Evolutionary conservation across 2,113 vertebrate genomes (phyloP).

Genomic region (Cynoglossus semilaevis): DNA sequence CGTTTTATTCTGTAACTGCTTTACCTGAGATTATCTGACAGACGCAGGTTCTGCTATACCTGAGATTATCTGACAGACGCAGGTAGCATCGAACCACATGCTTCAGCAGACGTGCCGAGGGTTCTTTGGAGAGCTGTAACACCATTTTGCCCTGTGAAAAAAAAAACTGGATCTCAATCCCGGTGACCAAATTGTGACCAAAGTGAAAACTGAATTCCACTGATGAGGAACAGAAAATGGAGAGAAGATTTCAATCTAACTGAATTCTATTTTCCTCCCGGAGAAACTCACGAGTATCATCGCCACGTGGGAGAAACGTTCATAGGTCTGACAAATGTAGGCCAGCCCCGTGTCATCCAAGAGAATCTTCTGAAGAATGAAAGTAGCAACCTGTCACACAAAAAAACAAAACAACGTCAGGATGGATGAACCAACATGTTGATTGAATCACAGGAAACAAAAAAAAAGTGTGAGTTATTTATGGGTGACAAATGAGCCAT

Average conservation of each 20-base stretch:
- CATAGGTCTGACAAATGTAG: conserved; percentile 97
- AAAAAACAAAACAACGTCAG: conserved; percentile 8
- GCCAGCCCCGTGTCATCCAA: conserved; percentile 96
- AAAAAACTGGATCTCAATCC: background rate
- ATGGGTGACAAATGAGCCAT: too few relatives aligned
- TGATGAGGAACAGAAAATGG: background rate
- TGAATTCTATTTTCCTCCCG: background rate
- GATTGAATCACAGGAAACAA: too few relatives aligned
- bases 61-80: conserved; percentile 96
- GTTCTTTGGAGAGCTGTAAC: conserved; percentile 96
- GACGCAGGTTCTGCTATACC: conserved; percentile 87
- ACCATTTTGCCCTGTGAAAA: conserved; percentile 93
- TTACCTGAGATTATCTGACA: conserved; percentile 97
- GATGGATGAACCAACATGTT: background rate
- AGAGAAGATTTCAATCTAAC: background rate
- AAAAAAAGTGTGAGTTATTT: too few relatives aligned
- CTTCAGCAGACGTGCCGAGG: conserved; percentile 91
- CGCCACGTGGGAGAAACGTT: conserved; percentile 96
- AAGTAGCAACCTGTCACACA: conserved; percentile 88
- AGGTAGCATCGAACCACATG: conserved; percentile 97
- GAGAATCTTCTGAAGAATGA: conserved; percentile 97
- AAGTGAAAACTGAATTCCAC: too few relatives aligned
- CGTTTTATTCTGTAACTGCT: too few relatives aligned
- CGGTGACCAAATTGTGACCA: background rate
- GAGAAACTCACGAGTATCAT: conserved; percentile 90